Evolutionary conservation across 2,113 vertebrate species (phyloP).

Genomic region (Perca schrenkii): DNA sequence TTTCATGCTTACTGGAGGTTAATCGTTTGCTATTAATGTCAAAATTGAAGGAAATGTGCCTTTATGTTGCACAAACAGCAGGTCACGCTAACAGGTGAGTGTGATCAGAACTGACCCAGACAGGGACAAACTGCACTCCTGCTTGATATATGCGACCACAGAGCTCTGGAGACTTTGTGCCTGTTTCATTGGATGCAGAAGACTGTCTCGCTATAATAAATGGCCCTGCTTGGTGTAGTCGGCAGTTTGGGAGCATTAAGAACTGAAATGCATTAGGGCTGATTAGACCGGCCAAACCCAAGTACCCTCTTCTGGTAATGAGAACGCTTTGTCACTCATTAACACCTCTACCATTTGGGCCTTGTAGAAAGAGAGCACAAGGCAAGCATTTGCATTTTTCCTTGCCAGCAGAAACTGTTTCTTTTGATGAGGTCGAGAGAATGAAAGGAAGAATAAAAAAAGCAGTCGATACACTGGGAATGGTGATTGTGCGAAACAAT

Average conservation of each 20-base stretch:
- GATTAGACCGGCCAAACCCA: conserved; percentile 75
- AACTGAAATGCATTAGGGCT: conserved; percentile 79
- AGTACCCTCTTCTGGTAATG: conserved; percentile 80
- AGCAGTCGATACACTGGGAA: conserved; percentile 38
- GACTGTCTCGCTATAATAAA: conserved; percentile 68
- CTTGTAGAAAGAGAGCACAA: conserved; percentile 36
- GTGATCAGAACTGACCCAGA: conserved; percentile 46
- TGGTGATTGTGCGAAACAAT: conserved; percentile 61
- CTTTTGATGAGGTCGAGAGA: conserved; percentile 56
- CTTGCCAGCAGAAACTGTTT: conserved; percentile 54
- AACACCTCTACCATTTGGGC: conserved; percentile 63
- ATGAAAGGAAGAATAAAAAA: conserved; percentile 47
- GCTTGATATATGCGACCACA: conserved; percentile 47
- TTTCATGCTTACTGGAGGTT: background rate
- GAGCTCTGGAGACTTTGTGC: conserved; percentile 51
- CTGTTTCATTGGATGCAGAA: conserved; percentile 46
- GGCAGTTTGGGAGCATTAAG: conserved; percentile 78
- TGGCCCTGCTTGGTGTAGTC: conserved; percentile 56
- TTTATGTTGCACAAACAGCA: conserved; percentile 12
- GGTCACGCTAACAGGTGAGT: conserved; percentile 13
- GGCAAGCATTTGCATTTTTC: conserved; percentile 61
- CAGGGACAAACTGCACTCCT: conserved; percentile 44
- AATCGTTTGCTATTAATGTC: background rate
- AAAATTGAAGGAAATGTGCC: conserved; percentile 6
- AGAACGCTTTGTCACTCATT: conserved; percentile 83